Evolutionary conservation across 64 coral and sea anemone genomes (phyloP).

Genomic region (Platygyra sinensis): DNA sequence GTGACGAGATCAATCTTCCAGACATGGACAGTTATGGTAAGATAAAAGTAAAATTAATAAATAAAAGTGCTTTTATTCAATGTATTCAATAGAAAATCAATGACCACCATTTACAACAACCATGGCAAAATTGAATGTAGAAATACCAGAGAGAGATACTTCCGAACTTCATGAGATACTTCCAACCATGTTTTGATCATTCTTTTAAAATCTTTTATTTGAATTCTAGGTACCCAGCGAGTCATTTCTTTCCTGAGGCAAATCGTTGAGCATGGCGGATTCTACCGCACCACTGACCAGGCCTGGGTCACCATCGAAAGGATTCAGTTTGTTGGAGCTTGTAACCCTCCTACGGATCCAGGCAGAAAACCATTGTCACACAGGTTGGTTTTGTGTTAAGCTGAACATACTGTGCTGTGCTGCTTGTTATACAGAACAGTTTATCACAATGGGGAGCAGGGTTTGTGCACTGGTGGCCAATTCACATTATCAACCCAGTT

Average conservation of each 20-base stretch:
- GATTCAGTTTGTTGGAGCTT: constrained; percentile 98
- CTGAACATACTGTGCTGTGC: too few relatives aligned
- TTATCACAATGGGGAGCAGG: too few relatives aligned
- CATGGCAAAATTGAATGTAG: too few relatives aligned
- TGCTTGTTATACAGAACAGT: too few relatives aligned
- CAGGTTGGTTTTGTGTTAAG: constrained; percentile 39
- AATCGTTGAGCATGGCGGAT: constrained; percentile 94
- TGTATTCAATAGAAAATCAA: too few relatives aligned
- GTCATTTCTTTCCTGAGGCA: constrained; percentile 95
- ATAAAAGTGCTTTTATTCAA: too few relatives aligned
- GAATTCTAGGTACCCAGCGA: constrained; percentile 83
- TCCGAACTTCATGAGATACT: too few relatives aligned
- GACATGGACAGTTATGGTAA: constrained; percentile 98
- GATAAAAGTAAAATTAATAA: neutral
- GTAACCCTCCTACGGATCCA: constrained; percentile 95
- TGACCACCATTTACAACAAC: too few relatives aligned
- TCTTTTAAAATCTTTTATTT: neutral
- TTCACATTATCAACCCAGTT: too few relatives aligned
- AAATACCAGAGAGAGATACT: too few relatives aligned
- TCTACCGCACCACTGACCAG: constrained; percentile 86
- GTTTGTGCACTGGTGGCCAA: too few relatives aligned
- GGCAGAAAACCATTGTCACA: constrained; percentile 95
- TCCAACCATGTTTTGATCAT: neutral
- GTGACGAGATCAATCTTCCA: constrained; percentile 98
- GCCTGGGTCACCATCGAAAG: constrained; percentile 99